Evolutionary conservation across 2,888 invertebrate species (phyloP).

Genomic region (Pristionchus exspectatus): DNA sequence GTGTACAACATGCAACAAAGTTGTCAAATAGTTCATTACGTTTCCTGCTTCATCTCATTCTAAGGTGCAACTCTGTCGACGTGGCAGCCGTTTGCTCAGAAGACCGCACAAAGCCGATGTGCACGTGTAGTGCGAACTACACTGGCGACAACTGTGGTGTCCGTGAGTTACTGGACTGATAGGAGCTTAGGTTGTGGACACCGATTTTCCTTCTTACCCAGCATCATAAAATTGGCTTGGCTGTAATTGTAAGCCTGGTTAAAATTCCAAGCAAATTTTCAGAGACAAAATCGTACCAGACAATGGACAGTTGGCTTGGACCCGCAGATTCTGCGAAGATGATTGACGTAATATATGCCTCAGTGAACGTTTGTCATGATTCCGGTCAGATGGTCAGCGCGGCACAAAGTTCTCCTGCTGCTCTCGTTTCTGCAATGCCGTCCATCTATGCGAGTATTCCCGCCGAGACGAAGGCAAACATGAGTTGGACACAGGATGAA

Average conservation of each 20-base stretch:
- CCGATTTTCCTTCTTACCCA: too few relatives aligned
- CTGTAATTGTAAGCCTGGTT: too few relatives aligned
- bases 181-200: too few relatives aligned
- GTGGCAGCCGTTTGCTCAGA: not conserved
- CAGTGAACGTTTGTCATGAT: too few relatives aligned
- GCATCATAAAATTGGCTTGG: too few relatives aligned
- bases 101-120: not conserved
- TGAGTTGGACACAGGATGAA: slow-evolving; percentile 2
- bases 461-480: not conserved
- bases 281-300: not conserved
- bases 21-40: not conserved
- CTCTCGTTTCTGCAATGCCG: not conserved
- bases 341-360: not conserved
- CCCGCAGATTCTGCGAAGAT: not conserved
- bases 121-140: not conserved
- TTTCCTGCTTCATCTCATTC: not conserved
- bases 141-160: not conserved
- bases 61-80: not conserved
- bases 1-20: not conserved
- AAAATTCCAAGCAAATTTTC: too few relatives aligned
- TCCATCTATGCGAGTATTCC: not conserved
- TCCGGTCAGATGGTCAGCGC: not conserved
- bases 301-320: not conserved
- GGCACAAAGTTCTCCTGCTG: not conserved
- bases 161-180: not conserved